These are phyloP conservation scores for Alviniconcha marisindica DNA, from an alignment of 1,140 invertebrate genomes.

Conservation along the genomic window DNA sequence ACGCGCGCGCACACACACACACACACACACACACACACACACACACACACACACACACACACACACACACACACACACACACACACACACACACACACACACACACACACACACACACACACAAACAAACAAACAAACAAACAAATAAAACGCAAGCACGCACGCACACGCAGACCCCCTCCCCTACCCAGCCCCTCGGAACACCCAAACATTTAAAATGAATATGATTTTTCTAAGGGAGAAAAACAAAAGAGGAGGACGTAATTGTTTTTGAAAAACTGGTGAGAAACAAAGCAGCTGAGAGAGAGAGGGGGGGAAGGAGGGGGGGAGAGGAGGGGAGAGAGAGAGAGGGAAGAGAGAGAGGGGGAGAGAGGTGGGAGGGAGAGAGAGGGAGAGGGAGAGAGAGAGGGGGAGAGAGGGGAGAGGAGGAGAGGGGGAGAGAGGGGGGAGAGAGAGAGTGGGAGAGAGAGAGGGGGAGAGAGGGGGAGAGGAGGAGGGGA, in stretches of 20 bases:
- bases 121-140: no score
- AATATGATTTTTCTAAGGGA: no score
- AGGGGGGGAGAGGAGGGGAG: no score
- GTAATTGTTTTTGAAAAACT: no score
- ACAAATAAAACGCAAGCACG: no score
- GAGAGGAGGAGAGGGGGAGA: not conserved
- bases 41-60: not conserved
- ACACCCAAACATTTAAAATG: no score
- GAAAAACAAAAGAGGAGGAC: no score
- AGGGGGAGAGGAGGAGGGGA: not conserved
- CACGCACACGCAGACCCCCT: no score
- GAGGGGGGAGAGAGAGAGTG: constrained; percentile 11
- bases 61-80: not conserved
- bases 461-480: constrained; percentile 1
- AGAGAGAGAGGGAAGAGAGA: constrained; percentile 13
- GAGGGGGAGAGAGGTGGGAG: not conserved
- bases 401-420: not conserved
- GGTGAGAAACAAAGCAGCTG: no score
- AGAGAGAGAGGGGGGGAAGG: no score
- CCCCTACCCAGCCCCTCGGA: no score
- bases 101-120: not conserved
- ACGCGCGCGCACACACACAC: no score
- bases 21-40: not conserved
- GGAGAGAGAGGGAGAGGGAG: not conserved
- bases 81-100: not conserved